These are phyloP conservation scores for Dynastes maya DNA, from an alignment of 2,888 invertebrate species.

Conservation along the genomic window DNA sequence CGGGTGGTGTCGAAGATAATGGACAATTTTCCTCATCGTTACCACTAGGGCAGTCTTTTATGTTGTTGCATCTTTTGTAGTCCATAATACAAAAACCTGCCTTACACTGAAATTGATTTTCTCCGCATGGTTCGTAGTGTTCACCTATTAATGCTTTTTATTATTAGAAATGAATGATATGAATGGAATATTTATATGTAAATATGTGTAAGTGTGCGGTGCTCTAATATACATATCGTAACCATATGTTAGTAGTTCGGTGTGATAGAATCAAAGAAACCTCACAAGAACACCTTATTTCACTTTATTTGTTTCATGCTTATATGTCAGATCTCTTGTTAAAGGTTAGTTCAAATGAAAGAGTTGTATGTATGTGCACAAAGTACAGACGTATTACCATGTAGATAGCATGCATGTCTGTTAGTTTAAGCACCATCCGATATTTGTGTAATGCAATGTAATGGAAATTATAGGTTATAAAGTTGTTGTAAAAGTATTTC, in stretches of 20 bases:
- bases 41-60: conserved; percentile 69
- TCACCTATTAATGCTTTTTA: conserved; percentile 55
- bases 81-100: conserved; percentile 77
- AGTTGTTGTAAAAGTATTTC: no score
- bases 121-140: conserved; percentile 58
- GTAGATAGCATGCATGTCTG: neutral
- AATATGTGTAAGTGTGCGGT: neutral
- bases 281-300: neutral
- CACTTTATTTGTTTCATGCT: conserved; percentile 36
- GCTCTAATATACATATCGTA: conserved; percentile 12
- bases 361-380: conserved; percentile 9
- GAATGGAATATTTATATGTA: neutral
- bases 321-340: conserved; percentile 5
- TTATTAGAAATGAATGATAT: conserved; percentile 47
- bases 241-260: conserved; percentile 33
- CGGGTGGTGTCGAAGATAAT: conserved; percentile 36
- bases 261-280: conserved; percentile 25
- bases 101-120: conserved; percentile 74
- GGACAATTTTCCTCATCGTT: conserved; percentile 68
- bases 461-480: no score
- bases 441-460: no score
- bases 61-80: conserved; percentile 72
- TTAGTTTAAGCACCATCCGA: neutral
- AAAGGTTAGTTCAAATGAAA: conserved; percentile 20
- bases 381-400: neutral